A percentile compares a stretch with the other conserved stretches of the same genome.
Conservation (phyloP, 2,113 vertebrate species). For the Corythaeola cristata region DNA sequence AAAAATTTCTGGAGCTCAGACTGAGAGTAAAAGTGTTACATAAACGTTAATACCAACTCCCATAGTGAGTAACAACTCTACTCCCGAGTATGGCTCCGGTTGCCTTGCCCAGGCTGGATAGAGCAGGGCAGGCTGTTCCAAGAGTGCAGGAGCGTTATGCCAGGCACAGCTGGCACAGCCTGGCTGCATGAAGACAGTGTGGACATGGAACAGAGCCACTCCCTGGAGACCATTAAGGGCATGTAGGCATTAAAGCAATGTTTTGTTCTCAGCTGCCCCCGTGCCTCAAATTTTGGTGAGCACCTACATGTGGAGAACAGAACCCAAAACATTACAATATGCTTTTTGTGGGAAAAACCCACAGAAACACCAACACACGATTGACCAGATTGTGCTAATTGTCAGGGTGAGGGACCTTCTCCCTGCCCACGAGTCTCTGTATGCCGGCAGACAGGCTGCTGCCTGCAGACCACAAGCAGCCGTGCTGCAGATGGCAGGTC, state of each 20-base stretch:
- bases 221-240: not conserved
- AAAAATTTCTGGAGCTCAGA: not conserved
- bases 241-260: rapidly evolving
- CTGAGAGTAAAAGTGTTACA: not conserved
- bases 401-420: not conserved
- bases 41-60: not conserved
- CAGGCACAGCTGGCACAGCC: not conserved
- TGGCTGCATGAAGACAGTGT: rapidly evolving
- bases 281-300: not conserved
- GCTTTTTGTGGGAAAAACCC: not conserved
- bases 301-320: not conserved
- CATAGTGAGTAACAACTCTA: too few species aligned
- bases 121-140: rapidly evolving
- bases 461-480: not conserved
- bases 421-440: not conserved
- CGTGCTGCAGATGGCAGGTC: rapidly evolving
- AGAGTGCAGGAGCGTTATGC: rapidly evolving
- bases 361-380: not conserved
- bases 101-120: not conserved
- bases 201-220: rapidly evolving
- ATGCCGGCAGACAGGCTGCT: not conserved
- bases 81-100: rapidly evolving
- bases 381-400: not conserved
- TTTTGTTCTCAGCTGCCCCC: not conserved
- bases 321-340: not conserved